Base-by-base conservation (phyloP, 2,888 invertebrate genomes). In the Ichneumoninae sp. region DNA sequence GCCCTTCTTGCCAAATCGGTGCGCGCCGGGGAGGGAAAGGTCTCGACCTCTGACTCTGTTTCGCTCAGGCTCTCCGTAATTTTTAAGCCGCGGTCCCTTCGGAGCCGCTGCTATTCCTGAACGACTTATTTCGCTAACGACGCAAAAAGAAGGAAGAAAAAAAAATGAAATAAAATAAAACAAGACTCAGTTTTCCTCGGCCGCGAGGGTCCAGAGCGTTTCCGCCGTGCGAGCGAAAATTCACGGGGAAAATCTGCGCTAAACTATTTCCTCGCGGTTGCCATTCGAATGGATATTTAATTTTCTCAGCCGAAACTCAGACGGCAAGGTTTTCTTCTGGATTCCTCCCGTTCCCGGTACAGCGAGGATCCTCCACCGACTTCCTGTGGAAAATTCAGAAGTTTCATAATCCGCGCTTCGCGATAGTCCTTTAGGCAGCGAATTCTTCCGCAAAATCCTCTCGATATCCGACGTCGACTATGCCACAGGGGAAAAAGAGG, bases 371-470 rank as follows among this genome's bases (percentile, higher is more conserved):
- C 22, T 22, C 57, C 57, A 4, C 26, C 26, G 10, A 7, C 22
- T 10, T 7, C 13, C 13, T 26, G 10, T 4, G 57, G 76, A 70
- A 66, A 73, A 84, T 81, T 75, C 76, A 44, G 83, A 86, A 86
- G 78, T 87, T 85, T 79, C 68, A 70, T 83, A 85, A 85, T 87
- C 83, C 80, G 44, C 36, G 71, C 60, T 79, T 75, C 75, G 74
- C 1, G 63, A 71, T 81, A 63, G 83, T 71, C 19, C 63, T 85
- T 81, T 73, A 74, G 80, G 83, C 75, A 81, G 66, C 76, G 71
- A 78, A 73, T 60, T 60, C 71, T 77, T 60, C 13, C 65, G 50
- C 30, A n/a, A 65, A 66, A 76, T 76, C 52, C 75, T 68, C 71
- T 75, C 66, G 54, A 76, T 79, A 71, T 66, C 50, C 60, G 33